Percentiles rank a stretch among this genome's conserved stretches.
phyloP scores from a whole-genome alignment of 2,113 vertebrate genomes.

The Lepisosteus osseus region DNA sequence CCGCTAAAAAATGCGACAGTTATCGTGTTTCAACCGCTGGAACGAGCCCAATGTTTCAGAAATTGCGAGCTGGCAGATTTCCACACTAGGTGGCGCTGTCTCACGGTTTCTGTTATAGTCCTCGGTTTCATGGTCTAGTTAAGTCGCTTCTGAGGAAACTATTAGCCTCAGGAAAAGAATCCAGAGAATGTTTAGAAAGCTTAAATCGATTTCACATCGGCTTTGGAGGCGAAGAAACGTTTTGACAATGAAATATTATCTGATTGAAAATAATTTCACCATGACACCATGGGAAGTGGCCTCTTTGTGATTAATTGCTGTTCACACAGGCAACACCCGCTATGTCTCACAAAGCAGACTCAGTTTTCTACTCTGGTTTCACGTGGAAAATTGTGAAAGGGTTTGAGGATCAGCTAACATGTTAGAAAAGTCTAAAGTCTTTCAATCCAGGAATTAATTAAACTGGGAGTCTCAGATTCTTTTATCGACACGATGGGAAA shows the following conservation, averaged over 20 bases:
- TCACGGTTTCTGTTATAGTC: conserved; percentile 6
- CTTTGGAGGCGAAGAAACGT: conserved; percentile 54
- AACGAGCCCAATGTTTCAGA: too few relatives aligned
- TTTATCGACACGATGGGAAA: conserved; percentile 31
- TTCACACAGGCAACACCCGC: too few relatives aligned
- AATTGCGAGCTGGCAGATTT: not conserved
- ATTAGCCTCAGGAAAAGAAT: conserved; percentile 65
- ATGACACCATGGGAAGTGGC: conserved; percentile 36
- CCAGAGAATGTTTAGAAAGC: conserved; percentile 69
- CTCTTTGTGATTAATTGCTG: too few relatives aligned
- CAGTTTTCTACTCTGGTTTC: not conserved
- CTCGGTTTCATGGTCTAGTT: too few relatives aligned
- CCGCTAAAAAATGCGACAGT: too few relatives aligned
- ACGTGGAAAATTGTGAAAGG: not conserved
- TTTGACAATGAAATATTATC: conserved; percentile 61
- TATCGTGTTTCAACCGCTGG: too few relatives aligned
- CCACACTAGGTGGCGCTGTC: conserved; percentile 53
- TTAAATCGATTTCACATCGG: conserved; percentile 71
- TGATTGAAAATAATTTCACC: conserved; percentile 68
- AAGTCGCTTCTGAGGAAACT: too few relatives aligned
- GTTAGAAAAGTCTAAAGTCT: conserved; percentile 1
- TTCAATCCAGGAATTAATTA: conserved; percentile 29
- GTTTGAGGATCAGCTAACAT: not conserved
- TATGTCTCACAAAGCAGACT: too few relatives aligned
- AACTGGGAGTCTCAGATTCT: conserved; percentile 45